Evolutionary conservation across 30 jellyfish, hydroid and myxozoan genomes (phyloP).

Genomic region (Aurelia aurita complex sp. Pacific): DNA sequence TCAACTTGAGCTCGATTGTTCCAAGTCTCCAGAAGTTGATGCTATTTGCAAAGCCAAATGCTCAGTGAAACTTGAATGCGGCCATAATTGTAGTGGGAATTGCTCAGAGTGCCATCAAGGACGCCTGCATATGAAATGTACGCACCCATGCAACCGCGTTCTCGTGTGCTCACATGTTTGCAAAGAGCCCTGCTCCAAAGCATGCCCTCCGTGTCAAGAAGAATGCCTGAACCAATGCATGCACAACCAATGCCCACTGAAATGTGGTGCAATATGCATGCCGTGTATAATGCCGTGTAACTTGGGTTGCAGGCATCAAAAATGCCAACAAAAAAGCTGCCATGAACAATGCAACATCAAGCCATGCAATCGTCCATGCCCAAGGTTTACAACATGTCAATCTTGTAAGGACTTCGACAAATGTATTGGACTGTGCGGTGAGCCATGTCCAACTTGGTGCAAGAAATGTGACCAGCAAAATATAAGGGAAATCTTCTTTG

Average conservation of each 20-base stretch:
- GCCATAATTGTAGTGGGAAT: conserved; percentile 66
- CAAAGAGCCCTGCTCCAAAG: conserved; percentile 32
- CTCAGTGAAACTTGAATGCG: conserved; percentile 50
- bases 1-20: neutral
- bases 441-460: conserved; percentile 57
- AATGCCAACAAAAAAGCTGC: conserved; percentile 36
- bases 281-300: conserved; percentile 45
- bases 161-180: conserved; percentile 56
- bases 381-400: conserved; percentile 13
- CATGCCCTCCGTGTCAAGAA: conserved; percentile 62
- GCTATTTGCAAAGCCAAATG: conserved; percentile 37
- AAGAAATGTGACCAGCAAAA: conserved; percentile 31
- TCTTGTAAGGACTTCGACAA: neutral
- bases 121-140: conserved; percentile 57
- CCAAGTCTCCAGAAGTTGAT: neutral
- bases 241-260: conserved; percentile 21
- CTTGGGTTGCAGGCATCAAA: conserved; percentile 39
- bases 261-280: conserved; percentile 47
- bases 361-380: conserved; percentile 65
- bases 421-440: conserved; percentile 74
- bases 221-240: conserved; percentile 32
- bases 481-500: conserved; percentile 74
- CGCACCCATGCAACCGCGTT: conserved; percentile 16
- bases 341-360: conserved; percentile 37
- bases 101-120: conserved; percentile 63